Conservation (phyloP, 2,113 vertebrate species). For the Onychorhynchus coronatus region DNA sequence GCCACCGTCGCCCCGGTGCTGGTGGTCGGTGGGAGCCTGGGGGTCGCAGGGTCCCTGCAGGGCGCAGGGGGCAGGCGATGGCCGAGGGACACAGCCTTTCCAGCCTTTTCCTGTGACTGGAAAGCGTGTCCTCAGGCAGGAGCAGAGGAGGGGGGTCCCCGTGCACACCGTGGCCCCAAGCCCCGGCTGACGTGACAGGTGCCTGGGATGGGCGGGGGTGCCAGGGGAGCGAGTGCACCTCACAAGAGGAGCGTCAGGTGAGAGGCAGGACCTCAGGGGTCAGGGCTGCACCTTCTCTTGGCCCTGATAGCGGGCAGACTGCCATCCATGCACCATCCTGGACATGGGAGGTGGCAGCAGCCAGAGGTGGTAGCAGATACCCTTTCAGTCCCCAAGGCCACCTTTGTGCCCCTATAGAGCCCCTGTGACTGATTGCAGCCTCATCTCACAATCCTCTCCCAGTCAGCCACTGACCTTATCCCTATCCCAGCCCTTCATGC, state of each 20-base stretch:
- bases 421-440: background rate
- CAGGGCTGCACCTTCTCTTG: background rate
- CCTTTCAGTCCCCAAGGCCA: background rate
- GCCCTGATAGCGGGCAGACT: background rate
- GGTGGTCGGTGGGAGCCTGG: background rate
- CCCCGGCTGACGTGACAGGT: background rate
- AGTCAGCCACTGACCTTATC: background rate
- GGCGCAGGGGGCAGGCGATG: accelerated
- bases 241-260: no score
- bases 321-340: accelerated
- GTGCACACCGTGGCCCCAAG: accelerated
- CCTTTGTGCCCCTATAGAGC: background rate
- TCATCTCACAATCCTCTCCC: background rate
- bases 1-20: no score
- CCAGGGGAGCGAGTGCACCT: background rate
- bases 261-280: background rate
- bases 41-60: background rate
- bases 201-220: background rate
- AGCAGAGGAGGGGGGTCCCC: accelerated
- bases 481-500: background rate
- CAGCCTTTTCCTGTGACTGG: background rate
- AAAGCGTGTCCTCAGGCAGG: background rate
- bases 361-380: background rate
- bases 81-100: no score
- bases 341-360: background rate